Base-by-base conservation (phyloP, 2,888 invertebrate species). In the Hyposoter dolosus region DNA sequence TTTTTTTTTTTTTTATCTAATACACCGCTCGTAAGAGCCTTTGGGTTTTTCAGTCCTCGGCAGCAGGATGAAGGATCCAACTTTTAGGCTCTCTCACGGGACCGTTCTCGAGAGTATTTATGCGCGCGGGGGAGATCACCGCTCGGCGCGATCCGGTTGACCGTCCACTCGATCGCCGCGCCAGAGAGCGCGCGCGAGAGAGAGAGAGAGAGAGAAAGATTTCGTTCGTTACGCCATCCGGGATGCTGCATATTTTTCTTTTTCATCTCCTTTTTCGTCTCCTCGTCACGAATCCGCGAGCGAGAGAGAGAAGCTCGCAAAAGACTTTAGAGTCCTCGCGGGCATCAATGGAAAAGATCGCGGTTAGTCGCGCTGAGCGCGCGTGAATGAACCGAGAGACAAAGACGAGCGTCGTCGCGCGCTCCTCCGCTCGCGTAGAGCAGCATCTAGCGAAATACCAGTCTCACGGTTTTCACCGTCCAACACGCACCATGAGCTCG, bases 301-400 rank as follows among this genome's bases (percentile, higher is more conserved):
- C 77, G 63, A 80, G 80, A 82, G 85, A 81, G 72, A 87, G 88
- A 84, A 79, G 79, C 87, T 82, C 83, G 83, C 82, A 75, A 75
- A n/a, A 66, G 79, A 74, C 45, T 60, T 60, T 56, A 74, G 40
- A 83, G 82, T 88, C 82, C 9, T 40, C 40, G 40, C 40, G 86
- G 83, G 89, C 93, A 93, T 94, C 93, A 94, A 94, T 94, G 94
- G 90, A 88, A 91, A 91, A 90, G 89, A 91, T 91, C 92, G 90
- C 92, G 90, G 69, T 56, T 56, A 23, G 56, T 56, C 19, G 43
- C n/a, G 28, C 1, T 1, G 89, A 77, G 85, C 81, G 90, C 91
- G 92, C 93, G 93, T 93, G 93, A 93, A 94, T 93, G 93, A 93
- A 93, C 92, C 87, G 85, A 85, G 87, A 88, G 90, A 91, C 91